A percentile compares a stretch with the other conserved stretches of the same genome.
Conservation (phyloP, 2,888 invertebrate species). For the Blera fallax region DNA sequence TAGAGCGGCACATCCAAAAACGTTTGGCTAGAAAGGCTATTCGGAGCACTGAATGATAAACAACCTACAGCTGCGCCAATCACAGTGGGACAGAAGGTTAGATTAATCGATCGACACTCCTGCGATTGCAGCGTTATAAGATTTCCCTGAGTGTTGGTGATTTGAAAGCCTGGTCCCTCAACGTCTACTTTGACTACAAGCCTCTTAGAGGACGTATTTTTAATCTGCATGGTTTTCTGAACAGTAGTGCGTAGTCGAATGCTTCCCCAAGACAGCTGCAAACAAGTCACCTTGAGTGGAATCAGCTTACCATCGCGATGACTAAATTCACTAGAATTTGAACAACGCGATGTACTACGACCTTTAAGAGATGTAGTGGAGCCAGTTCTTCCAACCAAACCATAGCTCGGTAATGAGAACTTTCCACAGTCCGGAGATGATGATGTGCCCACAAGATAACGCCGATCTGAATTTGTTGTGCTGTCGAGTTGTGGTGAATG, state of each 20-base stretch:
- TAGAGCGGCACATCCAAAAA: constrained; percentile 81
- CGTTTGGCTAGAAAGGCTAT: constrained; percentile 63
- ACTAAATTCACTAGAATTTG: constrained; percentile 80
- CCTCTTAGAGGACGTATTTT: constrained; percentile 84
- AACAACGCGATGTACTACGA: constrained; percentile 79
- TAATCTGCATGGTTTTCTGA: constrained; percentile 83
- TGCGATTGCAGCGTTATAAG: constrained; percentile 83
- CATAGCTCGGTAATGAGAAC: constrained; percentile 72
- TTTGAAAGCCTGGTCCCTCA: constrained; percentile 82
- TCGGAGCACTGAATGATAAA: constrained; percentile 83
- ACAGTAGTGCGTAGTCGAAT: constrained; percentile 83
- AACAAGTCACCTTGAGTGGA: constrained; percentile 84
- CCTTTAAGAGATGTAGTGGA: constrained; percentile 63
- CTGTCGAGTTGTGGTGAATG: constrained; percentile 77
- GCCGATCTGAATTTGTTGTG: constrained; percentile 77
- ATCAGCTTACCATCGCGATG: constrained; percentile 79
- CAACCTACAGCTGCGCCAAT: constrained; percentile 83
- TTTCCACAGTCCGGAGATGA: constrained; percentile 71
- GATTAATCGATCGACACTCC: constrained; percentile 83
- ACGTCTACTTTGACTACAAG: constrained; percentile 83
- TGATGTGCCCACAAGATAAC: constrained; percentile 74
- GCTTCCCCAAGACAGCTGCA: constrained; percentile 85
- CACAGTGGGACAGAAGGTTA: constrained; percentile 84
- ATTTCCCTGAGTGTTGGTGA: constrained; percentile 78
- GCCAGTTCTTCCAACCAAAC: constrained; percentile 39